phyloP scores from a whole-genome alignment of 2,797 vertebrate genomes.

The Enteromius argenteus region DNA sequence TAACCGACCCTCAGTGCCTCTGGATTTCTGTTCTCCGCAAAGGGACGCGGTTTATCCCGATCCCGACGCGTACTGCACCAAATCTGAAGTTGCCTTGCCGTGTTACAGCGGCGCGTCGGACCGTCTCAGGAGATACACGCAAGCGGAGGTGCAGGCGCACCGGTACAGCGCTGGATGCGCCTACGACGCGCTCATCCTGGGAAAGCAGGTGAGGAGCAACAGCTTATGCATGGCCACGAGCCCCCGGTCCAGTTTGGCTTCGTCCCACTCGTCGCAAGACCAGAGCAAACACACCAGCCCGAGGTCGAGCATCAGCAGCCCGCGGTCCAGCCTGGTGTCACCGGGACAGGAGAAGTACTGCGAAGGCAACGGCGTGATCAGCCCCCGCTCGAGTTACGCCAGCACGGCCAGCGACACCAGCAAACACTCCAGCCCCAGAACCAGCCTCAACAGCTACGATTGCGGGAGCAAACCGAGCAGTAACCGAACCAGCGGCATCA shows the following conservation, averaged over 20 bases:
- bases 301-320: slow-evolving; percentile 85
- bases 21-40: slow-evolving; percentile 82
- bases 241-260: slow-evolving; percentile 82
- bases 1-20: slow-evolving; percentile 71
- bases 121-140: slow-evolving; percentile 82
- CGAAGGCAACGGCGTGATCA: slow-evolving; percentile 76
- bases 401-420: slow-evolving; percentile 87
- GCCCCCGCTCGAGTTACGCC: slow-evolving; percentile 86
- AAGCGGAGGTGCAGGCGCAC: slow-evolving; percentile 83
- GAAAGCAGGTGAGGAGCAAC: slow-evolving; percentile 79
- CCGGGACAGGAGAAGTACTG: slow-evolving; percentile 82
- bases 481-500: slow-evolving; percentile 97
- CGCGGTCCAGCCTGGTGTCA: slow-evolving; percentile 79
- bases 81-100: slow-evolving; percentile 89
- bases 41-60: slow-evolving; percentile 76
- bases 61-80: slow-evolving; percentile 80
- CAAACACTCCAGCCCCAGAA: slow-evolving; percentile 89
- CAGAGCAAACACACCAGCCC: slow-evolving; percentile 86
- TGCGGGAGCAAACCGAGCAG: slow-evolving; percentile 91
- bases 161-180: slow-evolving; percentile 83
- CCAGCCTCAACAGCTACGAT: slow-evolving; percentile 90
- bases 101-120: slow-evolving; percentile 86
- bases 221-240: slow-evolving; percentile 78
- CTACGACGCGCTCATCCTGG: slow-evolving; percentile 82
- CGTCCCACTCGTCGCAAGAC: slow-evolving; percentile 79